phyloP scores from a whole-genome alignment of 1,140 invertebrate species.

The Atopsyche davidsoni region DNA sequence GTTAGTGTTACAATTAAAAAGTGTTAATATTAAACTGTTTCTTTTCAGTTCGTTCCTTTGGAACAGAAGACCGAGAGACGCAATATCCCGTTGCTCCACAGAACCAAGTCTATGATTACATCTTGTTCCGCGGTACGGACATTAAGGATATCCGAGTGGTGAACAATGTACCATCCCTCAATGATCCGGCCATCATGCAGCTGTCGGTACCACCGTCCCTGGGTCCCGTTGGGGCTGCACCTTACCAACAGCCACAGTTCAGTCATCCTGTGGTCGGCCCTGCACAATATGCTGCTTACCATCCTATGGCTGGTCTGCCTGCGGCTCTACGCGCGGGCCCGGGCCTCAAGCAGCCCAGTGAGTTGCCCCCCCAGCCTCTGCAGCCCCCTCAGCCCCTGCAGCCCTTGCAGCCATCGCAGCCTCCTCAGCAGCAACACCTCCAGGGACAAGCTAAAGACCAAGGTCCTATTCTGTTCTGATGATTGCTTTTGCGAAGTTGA shows the following conservation, averaged over 20 bases:
- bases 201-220: constrained; percentile 65
- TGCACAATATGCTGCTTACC: constrained; percentile 45
- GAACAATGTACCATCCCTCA: constrained; percentile 67
- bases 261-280: constrained; percentile 43
- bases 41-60: constrained; percentile 91
- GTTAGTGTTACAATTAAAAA: no score
- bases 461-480: constrained; percentile 43
- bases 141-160: constrained; percentile 98
- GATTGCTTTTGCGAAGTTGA: constrained; percentile 7
- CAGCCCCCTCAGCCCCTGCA: constrained; percentile 37
- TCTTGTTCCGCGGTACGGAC: constrained; percentile 94
- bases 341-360: constrained; percentile 67
- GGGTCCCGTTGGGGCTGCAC: constrained; percentile 34
- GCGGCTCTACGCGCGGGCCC: constrained; percentile 46
- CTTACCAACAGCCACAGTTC: constrained; percentile 41
- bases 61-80: constrained; percentile 94
- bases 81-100: constrained; percentile 89
- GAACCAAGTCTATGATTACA: constrained; percentile 98
- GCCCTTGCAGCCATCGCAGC: constrained; percentile 43
- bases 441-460: constrained; percentile 58
- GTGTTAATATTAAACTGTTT: constrained; percentile 37
- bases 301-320: constrained; percentile 56
- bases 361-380: constrained; percentile 58
- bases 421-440: constrained; percentile 46
- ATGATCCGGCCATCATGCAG: constrained; percentile 95